Base-by-base conservation (phyloP, 2,888 invertebrate species). In the Phytoseiulus persimilis region DNA sequence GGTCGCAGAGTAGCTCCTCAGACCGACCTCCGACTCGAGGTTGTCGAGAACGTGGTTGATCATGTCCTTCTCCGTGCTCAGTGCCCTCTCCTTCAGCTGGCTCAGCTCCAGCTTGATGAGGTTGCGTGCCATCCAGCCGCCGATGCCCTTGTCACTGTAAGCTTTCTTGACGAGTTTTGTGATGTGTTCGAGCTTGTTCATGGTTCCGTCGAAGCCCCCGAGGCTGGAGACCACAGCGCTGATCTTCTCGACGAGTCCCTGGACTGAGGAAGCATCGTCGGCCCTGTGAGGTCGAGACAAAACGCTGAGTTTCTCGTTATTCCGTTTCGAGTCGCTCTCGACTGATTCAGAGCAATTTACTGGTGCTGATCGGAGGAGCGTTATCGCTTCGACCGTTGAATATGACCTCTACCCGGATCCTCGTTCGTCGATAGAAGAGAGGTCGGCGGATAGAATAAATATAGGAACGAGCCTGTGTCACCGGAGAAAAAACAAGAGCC, bases 401-500 rank as follows among this genome's bases (percentile, higher is more conserved):
- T 18, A 65, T 18, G 65, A 65, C 65, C 65, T 65, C 65, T 65
- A 23, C 2, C 1, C 65, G 1, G 65, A 65, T 65, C 65, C 18
- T 65, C 65, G 5, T 28, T 65, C 65, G 14, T 65, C 65, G 65
- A 65, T 65, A 65, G 65, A n/a, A n/a, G n/a, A 28, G 65, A 6
- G 65, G 5, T 39, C 39, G 9, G 39, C 5, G 65, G n/a, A n/a
- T n/a, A 65, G 18, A 65, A 65, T 65, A 65, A 65, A 65, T 65
- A 65, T 23, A 65, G 18, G 65, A 65, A 65, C 65, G 65, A 65
- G 65, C 18, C 65, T 23, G 2, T 65, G 65, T 65, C 65, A 28
- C 65, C 65, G 65, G 65, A 65, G 65, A 65, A 65, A 65, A 65
- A 65, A 65, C 65, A 65, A 65, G 65, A 65, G 65, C 65, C 65